These are phyloP conservation scores for Grus americana DNA, from an alignment of 2,113 vertebrate species.

Conservation along the genomic window DNA sequence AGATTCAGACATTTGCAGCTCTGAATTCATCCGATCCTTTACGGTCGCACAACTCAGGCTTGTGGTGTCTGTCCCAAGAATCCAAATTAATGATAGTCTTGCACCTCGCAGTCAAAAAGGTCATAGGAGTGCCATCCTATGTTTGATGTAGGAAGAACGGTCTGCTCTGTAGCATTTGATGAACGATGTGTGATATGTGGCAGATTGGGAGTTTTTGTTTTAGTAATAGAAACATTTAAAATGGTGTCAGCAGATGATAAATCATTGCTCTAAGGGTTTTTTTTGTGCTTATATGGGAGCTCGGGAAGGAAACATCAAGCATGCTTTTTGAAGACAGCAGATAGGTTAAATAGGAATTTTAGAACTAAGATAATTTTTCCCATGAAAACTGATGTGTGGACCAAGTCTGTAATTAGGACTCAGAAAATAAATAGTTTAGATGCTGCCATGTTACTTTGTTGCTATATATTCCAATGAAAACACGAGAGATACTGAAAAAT, in stretches of 20 bases:
- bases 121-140: background rate
- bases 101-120: background rate
- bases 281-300: background rate
- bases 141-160: background rate
- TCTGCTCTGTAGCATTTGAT: background rate
- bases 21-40: background rate
- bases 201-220: background rate
- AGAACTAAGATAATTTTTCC: background rate
- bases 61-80: rapidly evolving
- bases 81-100: background rate
- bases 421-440: background rate
- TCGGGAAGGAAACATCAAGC: background rate
- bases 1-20: background rate
- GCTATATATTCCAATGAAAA: background rate
- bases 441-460: background rate
- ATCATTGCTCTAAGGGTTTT: background rate
- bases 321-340: background rate
- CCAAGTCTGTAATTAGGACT: background rate
- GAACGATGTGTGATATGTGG: background rate
- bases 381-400: background rate
- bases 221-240: background rate
- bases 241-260: background rate
- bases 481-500: background rate
- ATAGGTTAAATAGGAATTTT: background rate
- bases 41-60: background rate